Percentiles rank a stretch among this genome's conserved stretches.
Conservation (phyloP, 2,888 invertebrate species). For the Augiades crinisus region DNA sequence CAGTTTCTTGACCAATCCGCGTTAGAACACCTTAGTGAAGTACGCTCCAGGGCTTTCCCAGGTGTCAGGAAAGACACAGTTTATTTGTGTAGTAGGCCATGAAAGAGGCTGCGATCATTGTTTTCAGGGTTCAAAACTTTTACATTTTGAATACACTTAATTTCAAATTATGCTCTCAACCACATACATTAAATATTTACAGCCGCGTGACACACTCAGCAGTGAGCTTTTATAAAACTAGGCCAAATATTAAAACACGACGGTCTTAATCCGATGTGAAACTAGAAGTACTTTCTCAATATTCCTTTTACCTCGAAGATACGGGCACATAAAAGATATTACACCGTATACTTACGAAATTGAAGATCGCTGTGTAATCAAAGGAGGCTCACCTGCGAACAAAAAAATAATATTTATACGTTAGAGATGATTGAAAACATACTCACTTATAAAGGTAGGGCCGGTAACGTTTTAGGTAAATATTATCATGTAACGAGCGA, state of each 20-base stretch:
- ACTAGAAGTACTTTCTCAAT: slow-evolving; percentile 4
- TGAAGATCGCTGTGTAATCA: slow-evolving; percentile 38
- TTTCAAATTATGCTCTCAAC: too few species aligned
- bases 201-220: too few species aligned
- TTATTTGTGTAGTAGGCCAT: too few species aligned
- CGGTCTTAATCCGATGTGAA: neutral
- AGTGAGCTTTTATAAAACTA: too few species aligned
- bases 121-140: too few species aligned
- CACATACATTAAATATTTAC: too few species aligned
- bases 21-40: too few species aligned
- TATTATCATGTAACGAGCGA: slow-evolving; percentile 17
- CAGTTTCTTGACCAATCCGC: too few species aligned
- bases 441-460: slow-evolving; percentile 15
- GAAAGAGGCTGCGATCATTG: too few species aligned
- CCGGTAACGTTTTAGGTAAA: slow-evolving; percentile 8
- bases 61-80: too few species aligned
- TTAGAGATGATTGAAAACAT: slow-evolving; percentile 35
- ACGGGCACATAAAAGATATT: slow-evolving; percentile 16
- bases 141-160: too few species aligned
- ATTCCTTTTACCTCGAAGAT: slow-evolving; percentile 14
- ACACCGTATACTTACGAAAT: slow-evolving; percentile 37
- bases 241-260: slow-evolving; percentile 1
- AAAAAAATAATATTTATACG: slow-evolving; percentile 43
- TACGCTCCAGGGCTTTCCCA: too few species aligned
- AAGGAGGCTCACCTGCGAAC: slow-evolving; percentile 41